phyloP scores from a whole-genome alignment of 1,140 invertebrate genomes.

The Drosophila sturtevanti region DNA sequence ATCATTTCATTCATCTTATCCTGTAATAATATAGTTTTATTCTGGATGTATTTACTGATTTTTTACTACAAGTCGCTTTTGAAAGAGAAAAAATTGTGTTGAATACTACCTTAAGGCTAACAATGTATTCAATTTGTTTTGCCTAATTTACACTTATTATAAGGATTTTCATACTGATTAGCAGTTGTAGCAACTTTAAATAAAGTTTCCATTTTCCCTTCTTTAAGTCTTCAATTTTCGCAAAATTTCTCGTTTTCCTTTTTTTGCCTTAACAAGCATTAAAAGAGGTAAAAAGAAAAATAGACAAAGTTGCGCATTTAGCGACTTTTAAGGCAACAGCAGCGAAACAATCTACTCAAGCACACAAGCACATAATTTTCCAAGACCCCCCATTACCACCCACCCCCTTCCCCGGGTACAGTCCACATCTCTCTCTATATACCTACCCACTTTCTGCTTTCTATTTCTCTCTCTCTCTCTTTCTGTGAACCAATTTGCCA shows the following conservation, averaged over 20 bases:
- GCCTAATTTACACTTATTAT: no score
- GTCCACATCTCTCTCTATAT: not conserved
- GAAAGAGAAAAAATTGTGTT: no score
- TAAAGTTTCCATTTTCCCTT: not conserved
- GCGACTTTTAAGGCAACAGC: conserved; percentile 7
- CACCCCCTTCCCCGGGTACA: not conserved
- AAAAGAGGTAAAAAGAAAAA: not conserved
- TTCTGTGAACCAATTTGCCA: conserved; percentile 63
- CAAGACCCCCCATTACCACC: conserved; percentile 13
- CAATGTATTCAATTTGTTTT: not conserved
- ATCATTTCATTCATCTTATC: no score
- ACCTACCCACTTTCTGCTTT: not conserved
- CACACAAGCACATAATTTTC: conserved; percentile 69
- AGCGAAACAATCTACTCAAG: not conserved
- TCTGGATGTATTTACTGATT: no score
- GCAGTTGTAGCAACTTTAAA: not conserved
- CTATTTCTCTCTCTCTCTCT: no score
- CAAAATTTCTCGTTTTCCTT: not conserved
- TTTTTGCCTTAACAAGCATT: not conserved
- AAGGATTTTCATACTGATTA: no score
- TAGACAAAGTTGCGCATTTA: conserved; percentile 15
- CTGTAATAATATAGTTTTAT: no score
- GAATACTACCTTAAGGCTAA: not conserved
- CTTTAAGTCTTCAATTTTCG: not conserved
- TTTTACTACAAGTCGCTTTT: no score